Percentiles rank a stretch among this genome's conserved stretches.
These are phyloP conservation scores for Prosopocoilus inquinatus DNA, from an alignment of 2,888 invertebrate species.

Conservation along the genomic window DNA sequence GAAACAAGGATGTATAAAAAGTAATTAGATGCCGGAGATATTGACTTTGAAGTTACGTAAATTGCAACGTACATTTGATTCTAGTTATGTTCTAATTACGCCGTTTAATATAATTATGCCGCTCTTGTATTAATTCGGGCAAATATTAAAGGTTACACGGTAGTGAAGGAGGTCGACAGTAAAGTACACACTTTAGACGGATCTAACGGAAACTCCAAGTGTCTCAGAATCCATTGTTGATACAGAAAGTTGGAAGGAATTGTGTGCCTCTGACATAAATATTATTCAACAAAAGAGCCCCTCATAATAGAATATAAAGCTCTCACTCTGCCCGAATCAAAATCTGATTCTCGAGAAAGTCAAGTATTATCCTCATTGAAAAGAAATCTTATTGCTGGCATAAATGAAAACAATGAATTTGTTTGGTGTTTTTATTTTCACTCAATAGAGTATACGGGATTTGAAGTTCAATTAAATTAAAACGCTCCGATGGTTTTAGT, in stretches of 20 bases:
- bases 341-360: conserved; percentile 22
- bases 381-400: conserved; percentile 18
- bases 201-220: conserved; percentile 36
- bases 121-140: conserved; percentile 24
- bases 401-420: conserved; percentile 18
- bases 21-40: too few relatives aligned
- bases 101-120: too few relatives aligned
- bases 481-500: too few relatives aligned
- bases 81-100: too few relatives aligned
- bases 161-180: conserved; percentile 24
- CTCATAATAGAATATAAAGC: conserved; percentile 43
- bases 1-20: too few relatives aligned
- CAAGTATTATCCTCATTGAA: conserved; percentile 26
- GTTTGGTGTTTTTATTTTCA: conserved; percentile 2
- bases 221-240: conserved; percentile 44
- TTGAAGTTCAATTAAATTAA: too few relatives aligned
- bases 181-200: conserved; percentile 32
- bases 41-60: too few relatives aligned
- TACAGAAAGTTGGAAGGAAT: conserved; percentile 41
- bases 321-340: conserved; percentile 27
- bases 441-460: not conserved
- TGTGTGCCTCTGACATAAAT: conserved; percentile 46
- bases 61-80: too few relatives aligned
- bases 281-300: conserved; percentile 44
- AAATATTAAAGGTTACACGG: conserved; percentile 33